These are phyloP conservation scores for Passerina amoena DNA, from an alignment of 2,113 vertebrate genomes.

Conservation along the genomic window DNA sequence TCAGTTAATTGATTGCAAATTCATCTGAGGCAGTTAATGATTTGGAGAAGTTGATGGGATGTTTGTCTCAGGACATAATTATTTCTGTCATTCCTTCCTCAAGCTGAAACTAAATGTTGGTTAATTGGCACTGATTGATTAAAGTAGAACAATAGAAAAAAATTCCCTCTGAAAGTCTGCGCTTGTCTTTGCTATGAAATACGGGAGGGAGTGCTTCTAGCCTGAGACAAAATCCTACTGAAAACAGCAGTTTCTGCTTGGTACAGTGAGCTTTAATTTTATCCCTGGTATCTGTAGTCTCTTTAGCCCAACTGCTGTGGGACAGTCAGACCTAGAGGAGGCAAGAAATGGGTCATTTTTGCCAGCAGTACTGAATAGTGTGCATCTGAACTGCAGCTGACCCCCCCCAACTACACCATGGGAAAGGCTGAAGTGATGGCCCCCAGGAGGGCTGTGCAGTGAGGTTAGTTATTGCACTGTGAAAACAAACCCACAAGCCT, in stretches of 20 bases:
- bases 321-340: not conserved
- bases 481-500: not conserved
- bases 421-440: not conserved
- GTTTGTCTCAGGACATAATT: not conserved
- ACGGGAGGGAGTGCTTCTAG: not conserved
- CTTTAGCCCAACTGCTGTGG: not conserved
- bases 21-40: not conserved
- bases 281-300: not conserved
- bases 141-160: not conserved
- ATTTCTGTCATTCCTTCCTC: not conserved
- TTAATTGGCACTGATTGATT: slow-evolving; percentile 39
- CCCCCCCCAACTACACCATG: not conserved
- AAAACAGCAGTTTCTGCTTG: not conserved
- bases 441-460: not conserved
- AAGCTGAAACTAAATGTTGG: not conserved
- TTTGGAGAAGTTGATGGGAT: not conserved
- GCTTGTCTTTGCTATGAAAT: not conserved
- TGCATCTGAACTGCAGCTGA: not conserved
- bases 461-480: not conserved
- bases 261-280: not conserved
- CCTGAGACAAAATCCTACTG: not conserved
- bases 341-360: not conserved
- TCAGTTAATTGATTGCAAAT: not conserved
- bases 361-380: not conserved
- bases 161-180: not conserved